Evolutionary conservation across 2,113 vertebrate genomes (phyloP).

Genomic region (Hemiscyllium ocellatum): DNA sequence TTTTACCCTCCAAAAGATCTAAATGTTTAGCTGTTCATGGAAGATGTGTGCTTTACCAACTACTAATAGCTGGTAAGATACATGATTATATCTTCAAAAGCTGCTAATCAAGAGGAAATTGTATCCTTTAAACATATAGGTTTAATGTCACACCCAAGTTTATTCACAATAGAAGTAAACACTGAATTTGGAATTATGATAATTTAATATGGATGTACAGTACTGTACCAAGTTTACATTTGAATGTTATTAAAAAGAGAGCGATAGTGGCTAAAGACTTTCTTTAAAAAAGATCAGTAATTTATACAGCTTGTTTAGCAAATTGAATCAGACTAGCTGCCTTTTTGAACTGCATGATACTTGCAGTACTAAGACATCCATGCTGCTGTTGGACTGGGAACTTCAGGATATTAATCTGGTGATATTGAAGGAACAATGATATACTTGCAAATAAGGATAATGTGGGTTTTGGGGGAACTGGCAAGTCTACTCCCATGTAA

Average conservation of each 20-base stretch:
- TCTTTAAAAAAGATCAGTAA: too few relatives aligned
- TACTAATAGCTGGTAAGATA: slow-evolving; percentile 60
- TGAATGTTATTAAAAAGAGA: not conserved
- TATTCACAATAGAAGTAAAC: not conserved
- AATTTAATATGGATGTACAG: not conserved
- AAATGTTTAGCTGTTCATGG: slow-evolving; percentile 63
- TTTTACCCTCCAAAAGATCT: slow-evolving; percentile 70
- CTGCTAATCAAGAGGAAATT: slow-evolving; percentile 68
- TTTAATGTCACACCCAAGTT: not conserved
- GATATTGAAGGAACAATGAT: too few relatives aligned
- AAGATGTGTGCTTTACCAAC: slow-evolving; percentile 72
- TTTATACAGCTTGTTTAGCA: too few relatives aligned
- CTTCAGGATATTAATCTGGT: too few relatives aligned
- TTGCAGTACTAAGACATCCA: too few relatives aligned
- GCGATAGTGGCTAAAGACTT: too few relatives aligned
- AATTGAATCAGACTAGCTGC: too few relatives aligned
- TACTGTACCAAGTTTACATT: not conserved
- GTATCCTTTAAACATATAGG: slow-evolving; percentile 62
- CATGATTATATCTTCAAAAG: slow-evolving; percentile 63
- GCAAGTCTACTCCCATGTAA: too few relatives aligned
- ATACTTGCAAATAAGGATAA: too few relatives aligned
- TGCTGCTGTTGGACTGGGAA: too few relatives aligned
- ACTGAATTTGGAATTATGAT: not conserved
- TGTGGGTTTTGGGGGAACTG: too few relatives aligned
- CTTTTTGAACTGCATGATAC: too few relatives aligned